These are phyloP conservation scores for Trichonephila inaurata DNA, from an alignment of 1,140 invertebrate genomes.

Conservation along the genomic window DNA sequence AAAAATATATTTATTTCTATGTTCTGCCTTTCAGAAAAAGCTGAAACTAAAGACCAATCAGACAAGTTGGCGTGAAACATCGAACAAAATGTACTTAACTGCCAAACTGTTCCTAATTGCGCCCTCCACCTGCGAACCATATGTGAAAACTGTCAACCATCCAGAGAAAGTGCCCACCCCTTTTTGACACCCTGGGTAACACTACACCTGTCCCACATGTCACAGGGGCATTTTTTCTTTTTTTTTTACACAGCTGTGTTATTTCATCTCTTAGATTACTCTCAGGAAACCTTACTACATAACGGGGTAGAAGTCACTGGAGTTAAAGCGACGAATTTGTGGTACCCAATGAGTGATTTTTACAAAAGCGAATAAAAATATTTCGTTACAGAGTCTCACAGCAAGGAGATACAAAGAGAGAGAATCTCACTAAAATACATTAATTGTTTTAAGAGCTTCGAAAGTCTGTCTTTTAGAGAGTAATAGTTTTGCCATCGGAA, in stretches of 20 bases:
- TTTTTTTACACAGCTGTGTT: neutral
- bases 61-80: neutral
- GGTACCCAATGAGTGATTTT: no score
- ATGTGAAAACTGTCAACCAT: neutral
- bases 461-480: no score
- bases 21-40: no score
- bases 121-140: constrained; percentile 42
- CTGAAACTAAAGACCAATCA: no score
- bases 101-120: neutral
- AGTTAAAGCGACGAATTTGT: no score
- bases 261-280: neutral
- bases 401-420: no score
- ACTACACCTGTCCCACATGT: constrained; percentile 35
- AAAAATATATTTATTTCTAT: no score
- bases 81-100: neutral
- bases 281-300: neutral
- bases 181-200: constrained; percentile 31
- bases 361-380: no score
- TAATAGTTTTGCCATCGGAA: no score
- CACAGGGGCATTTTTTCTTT: neutral
- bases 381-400: no score
- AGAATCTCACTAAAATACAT: no score
- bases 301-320: neutral
- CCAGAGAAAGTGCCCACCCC: neutral
- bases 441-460: no score